phyloP scores from a whole-genome alignment of 2,888 invertebrate species.

The Sicus ferrugineus region DNA sequence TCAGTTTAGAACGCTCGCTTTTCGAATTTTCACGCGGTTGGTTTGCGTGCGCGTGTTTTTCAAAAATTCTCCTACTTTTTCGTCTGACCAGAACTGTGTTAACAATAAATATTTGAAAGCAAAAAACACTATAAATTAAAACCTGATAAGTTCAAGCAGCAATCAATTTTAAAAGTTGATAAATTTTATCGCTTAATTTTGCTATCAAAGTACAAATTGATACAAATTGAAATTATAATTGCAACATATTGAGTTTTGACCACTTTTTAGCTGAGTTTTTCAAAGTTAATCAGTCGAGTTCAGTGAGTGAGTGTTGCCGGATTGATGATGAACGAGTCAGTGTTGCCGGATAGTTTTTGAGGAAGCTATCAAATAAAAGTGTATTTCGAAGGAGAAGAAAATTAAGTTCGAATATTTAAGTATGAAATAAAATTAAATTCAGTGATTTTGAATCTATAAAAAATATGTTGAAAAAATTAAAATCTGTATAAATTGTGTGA shows the following conservation, averaged over 20 bases:
- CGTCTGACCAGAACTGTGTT: background rate
- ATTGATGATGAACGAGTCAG: too few species aligned
- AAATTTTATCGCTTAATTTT: conserved; percentile 9
- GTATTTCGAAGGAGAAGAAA: too few species aligned
- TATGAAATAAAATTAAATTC: too few species aligned
- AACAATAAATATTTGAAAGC: background rate
- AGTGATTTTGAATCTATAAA: too few species aligned
- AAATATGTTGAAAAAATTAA: too few species aligned
- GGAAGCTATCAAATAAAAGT: too few species aligned
- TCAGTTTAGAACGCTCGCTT: conserved; percentile 57
- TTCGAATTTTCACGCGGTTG: conserved; percentile 56
- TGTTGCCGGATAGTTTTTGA: too few species aligned
- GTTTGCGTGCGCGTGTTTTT: conserved; percentile 10
- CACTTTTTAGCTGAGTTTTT: too few species aligned
- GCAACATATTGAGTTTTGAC: background rate
- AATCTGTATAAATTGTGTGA: too few species aligned
- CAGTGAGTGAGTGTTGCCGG: too few species aligned
- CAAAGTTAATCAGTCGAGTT: too few species aligned
- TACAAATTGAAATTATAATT: background rate
- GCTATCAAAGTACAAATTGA: background rate
- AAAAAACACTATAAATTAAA: background rate
- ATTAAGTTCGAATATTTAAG: too few species aligned
- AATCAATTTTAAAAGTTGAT: conserved; percentile 1
- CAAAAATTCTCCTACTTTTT: background rate
- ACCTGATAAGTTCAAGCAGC: background rate